A percentile compares a stretch with the other conserved stretches of the same genome.
Conservation (phyloP, 2,113 vertebrate genomes). For the Hydrolagus affinis region DNA sequence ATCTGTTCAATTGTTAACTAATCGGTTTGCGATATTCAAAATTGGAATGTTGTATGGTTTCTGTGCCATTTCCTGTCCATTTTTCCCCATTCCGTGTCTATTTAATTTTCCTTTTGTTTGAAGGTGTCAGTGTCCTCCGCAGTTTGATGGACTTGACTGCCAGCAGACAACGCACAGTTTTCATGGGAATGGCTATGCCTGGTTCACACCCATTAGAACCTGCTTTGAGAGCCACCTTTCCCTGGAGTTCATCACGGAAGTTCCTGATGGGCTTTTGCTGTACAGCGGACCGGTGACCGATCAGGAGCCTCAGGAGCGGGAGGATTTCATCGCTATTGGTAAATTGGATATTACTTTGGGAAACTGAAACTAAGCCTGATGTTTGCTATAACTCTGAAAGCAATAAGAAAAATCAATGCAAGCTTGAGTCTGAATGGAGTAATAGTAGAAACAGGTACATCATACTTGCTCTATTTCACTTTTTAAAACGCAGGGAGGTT, state of each 20-base stretch:
- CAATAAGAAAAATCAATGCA: no score
- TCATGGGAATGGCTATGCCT: slow-evolving; percentile 77
- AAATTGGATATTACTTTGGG: slow-evolving; percentile 33
- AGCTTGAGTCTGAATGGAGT: no score
- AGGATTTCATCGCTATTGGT: slow-evolving; percentile 82
- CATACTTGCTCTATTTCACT: no score
- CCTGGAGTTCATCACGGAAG: slow-evolving; percentile 76
- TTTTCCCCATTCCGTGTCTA: background rate
- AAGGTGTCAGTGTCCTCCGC: slow-evolving; percentile 73
- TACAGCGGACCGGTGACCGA: slow-evolving; percentile 73
- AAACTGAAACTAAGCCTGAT: background rate
- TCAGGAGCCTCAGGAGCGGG: slow-evolving; percentile 61
- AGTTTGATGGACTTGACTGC: slow-evolving; percentile 75
- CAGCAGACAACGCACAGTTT: slow-evolving; percentile 83
- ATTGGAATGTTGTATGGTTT: background rate
- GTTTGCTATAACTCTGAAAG: no score
- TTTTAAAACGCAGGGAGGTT: no score
- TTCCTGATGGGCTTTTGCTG: slow-evolving; percentile 68
- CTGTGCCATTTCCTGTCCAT: background rate
- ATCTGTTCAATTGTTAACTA: background rate
- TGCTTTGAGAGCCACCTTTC: slow-evolving; percentile 75
- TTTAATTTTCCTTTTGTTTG: slow-evolving; percentile 35
- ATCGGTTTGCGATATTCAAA: background rate
- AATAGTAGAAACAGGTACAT: no score
- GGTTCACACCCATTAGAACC: slow-evolving; percentile 74